Evolutionary conservation across 2,113 vertebrate species (phyloP).

Genomic region (Cariama cristata): DNA sequence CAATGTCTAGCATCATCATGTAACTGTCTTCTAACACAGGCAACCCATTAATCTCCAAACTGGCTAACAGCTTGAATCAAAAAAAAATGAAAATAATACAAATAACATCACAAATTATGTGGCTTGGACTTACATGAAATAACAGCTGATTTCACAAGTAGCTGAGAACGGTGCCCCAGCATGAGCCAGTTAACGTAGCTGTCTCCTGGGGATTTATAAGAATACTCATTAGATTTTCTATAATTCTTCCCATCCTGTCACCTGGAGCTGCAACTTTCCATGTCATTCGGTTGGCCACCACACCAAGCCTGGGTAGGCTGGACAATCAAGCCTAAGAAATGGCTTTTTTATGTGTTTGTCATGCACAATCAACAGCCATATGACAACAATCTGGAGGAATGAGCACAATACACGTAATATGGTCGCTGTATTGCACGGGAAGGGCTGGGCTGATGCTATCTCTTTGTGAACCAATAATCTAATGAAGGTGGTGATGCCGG

Average conservation of each 20-base stretch:
- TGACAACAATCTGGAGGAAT: background rate
- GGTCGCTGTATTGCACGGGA: background rate
- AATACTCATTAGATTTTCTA: conserved; percentile 16
- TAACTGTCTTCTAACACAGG: background rate
- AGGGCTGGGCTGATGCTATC: background rate
- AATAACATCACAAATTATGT: background rate
- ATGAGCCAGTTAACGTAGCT: background rate
- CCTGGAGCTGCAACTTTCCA: background rate
- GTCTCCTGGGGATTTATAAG: conserved; percentile 8
- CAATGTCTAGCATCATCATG: background rate
- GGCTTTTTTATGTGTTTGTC: background rate
- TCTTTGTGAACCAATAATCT: background rate
- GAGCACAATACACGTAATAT: background rate
- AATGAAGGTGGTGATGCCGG: background rate
- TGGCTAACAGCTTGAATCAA: background rate
- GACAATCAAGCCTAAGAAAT: background rate
- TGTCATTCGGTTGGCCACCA: background rate
- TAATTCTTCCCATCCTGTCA: background rate
- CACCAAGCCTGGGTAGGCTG: background rate
- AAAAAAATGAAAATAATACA: background rate
- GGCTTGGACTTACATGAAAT: background rate
- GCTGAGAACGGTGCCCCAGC: conserved; percentile 11
- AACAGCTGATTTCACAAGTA: conserved; percentile 22
- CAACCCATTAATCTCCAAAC: background rate
- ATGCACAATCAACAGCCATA: background rate